Percentiles rank a stretch among this genome's conserved stretches.
Conservation (phyloP, 2,113 vertebrate species). For the Grammomys surdaster region DNA sequence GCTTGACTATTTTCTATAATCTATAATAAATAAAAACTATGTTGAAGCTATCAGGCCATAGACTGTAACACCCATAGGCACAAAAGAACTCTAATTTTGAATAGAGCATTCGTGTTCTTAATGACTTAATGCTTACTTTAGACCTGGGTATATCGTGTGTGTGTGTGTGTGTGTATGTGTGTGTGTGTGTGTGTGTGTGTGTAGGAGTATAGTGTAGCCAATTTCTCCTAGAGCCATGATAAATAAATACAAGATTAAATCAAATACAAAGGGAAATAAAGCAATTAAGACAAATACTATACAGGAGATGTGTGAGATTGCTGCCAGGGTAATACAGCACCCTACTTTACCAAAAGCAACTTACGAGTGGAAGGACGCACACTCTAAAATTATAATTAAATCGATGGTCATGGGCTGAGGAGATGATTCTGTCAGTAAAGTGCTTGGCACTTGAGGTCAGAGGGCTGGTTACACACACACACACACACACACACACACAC, state of each 20-base stretch:
- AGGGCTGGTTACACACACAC: neutral
- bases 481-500: no score
- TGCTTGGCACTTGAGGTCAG: neutral
- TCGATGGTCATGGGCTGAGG: neutral
- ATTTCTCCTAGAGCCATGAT: neutral
- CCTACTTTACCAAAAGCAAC: neutral
- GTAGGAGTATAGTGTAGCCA: neutral
- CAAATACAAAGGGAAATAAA: neutral
- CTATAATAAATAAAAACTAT: neutral
- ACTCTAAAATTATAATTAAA: neutral
- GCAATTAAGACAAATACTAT: neutral
- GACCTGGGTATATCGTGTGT: neutral
- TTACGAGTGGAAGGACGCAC: neutral
- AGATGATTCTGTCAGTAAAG: neutral
- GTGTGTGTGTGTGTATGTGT: accelerated
- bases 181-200: neutral
- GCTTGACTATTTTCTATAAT: conserved; percentile 3
- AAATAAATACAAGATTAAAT: conserved; percentile 8
- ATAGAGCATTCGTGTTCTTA: neutral
- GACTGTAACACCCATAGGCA: neutral
- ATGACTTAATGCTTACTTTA: neutral
- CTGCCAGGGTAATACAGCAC: neutral
- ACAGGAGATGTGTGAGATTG: neutral
- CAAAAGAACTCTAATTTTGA: neutral
- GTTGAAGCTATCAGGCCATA: neutral